Evolutionary conservation across 2,113 vertebrate species (phyloP), one percentile per base, ranked within the genome.

Genomic region (Tetrao urogallus): DNA sequence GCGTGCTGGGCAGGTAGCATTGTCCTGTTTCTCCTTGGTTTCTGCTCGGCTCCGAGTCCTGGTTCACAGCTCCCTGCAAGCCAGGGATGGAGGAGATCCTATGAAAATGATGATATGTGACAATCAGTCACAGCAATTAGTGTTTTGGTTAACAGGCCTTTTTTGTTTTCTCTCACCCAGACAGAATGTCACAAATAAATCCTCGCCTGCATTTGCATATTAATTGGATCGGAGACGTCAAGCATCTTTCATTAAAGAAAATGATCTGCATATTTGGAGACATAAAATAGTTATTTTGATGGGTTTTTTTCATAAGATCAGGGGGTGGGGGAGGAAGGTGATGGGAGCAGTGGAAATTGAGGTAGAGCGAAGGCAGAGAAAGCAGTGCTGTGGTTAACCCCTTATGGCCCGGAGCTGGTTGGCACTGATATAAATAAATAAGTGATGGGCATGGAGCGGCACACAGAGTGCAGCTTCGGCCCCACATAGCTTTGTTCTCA

Each of bases 161-260:
- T 99, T 99, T 99, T 99, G 99, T 99, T 99, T 99, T 99, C 99
- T 99, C 99, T 99, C 99, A 99, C 99, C 99, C 99, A 99, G 99
- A 99, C 99, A 99, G 99, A 99, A 99, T 99, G 99, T 99, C 99
- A 99, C 99, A 99, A 99, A 99, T 99, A 99, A 99, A 99, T 99
- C 99, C 99, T 99, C 98, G 98, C 99, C 98, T 98, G 98, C 99
- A 99, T 99, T 99, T 99, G 99, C 99, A 99, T 99, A 99, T 99
- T 99, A 99, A 99, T 99, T 99, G 99, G 99, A 99, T 99, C 99
- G 99, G 99, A 99, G 99, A 99, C 99, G 99, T 99, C 99, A 99
- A 99, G 99, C 99, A 99, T 99, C 99, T 99, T 99, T 99, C 99
- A 99, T 99, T 99, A 99, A 99, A 99, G 99, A 99, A 99, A 99